Base-by-base conservation (phyloP, 2,113 vertebrate species). In the Ceuthmochares aereus region DNA sequence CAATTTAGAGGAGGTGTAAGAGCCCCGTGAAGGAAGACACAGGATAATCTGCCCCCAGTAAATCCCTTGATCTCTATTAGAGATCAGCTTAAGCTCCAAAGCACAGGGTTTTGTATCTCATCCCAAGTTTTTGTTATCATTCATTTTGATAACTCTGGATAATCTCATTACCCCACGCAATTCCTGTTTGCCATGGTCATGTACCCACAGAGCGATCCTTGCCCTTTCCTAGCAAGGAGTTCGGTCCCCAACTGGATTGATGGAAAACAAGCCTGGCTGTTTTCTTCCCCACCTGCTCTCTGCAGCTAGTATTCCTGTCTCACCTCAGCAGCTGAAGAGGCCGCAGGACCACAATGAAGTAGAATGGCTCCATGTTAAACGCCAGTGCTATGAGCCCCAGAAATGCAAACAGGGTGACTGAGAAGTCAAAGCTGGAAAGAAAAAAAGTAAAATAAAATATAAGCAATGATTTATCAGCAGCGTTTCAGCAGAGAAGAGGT, bases 311-410 rank as follows among this genome's bases (percentile, higher is more conserved):
- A 62, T 3, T 25, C 51, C 72, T 17, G 0, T 6, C 73, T 98
- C 93, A 99, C 99, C 99, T 98, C 66, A 99, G 98, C 72, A 99
- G 98, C 98, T 99, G 99, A 29, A 99, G 96, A 3, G 99, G 99
- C 25, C 99, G 97, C 68, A 99, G 98, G 69, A 99, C 99, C 67
- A 99, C 99, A 2, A 99, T 99, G 89, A 99, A 99, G 96, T 99
- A 99, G 97, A 99, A 99, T 0, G 99, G 99, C 88, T 99, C 98
- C 99, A 99, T 99, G 86, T 99, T 86, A 55, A 99, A 99, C 0
- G 99, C 98, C 75, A 99, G 96, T 5, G 98, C 98, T 91, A 99
- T 98, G 70, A 99, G 98, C 23, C 99, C 99, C 98, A 99, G 85
- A 96, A 99, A 99, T 26, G 99, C 99, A 66, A 99, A 98, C 14